Evolutionary conservation across 2,888 invertebrate species (phyloP).

Genomic region (Apodemia mormo): DNA sequence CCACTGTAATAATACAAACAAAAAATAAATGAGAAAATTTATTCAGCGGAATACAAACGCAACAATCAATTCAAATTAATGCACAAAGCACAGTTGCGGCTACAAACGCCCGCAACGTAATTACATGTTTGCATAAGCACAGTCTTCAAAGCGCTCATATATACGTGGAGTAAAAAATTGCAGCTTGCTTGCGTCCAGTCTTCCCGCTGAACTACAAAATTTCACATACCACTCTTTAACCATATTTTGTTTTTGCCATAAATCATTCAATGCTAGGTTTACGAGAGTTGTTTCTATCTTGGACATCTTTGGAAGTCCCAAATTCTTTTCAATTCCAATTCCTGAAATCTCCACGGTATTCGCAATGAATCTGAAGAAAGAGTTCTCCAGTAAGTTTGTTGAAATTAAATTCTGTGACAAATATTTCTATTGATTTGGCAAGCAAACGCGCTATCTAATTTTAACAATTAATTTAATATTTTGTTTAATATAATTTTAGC

Average conservation of each 20-base stretch:
- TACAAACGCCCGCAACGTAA: constrained; percentile 1
- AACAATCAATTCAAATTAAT: constrained; percentile 1
- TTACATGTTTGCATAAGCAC: constrained; percentile 57
- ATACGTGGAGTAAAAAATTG: constrained; percentile 52
- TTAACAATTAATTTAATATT: no score
- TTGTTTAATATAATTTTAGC: no score
- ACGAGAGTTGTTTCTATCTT: constrained; percentile 60
- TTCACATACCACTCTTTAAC: constrained; percentile 59
- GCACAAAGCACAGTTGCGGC: neutral
- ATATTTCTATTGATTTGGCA: neutral
- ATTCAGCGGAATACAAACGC: constrained; percentile 3
- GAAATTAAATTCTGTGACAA: neutral
- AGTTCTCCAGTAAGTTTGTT: constrained; percentile 7
- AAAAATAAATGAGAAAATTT: neutral
- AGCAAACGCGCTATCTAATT: no score
- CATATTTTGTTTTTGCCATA: constrained; percentile 48
- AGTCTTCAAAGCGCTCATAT: constrained; percentile 54
- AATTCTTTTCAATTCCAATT: constrained; percentile 68
- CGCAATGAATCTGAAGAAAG: constrained; percentile 65
- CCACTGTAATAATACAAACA: neutral
- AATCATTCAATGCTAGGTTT: constrained; percentile 59
- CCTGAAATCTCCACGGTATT: constrained; percentile 68
- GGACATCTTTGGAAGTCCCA: constrained; percentile 73
- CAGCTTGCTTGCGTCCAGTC: constrained; percentile 50
- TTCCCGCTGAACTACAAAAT: constrained; percentile 47